Percentiles rank a stretch among this genome's conserved stretches.
Conservation (phyloP, 2,797 vertebrate genomes). For the Orientallactaga sibirica region DNA sequence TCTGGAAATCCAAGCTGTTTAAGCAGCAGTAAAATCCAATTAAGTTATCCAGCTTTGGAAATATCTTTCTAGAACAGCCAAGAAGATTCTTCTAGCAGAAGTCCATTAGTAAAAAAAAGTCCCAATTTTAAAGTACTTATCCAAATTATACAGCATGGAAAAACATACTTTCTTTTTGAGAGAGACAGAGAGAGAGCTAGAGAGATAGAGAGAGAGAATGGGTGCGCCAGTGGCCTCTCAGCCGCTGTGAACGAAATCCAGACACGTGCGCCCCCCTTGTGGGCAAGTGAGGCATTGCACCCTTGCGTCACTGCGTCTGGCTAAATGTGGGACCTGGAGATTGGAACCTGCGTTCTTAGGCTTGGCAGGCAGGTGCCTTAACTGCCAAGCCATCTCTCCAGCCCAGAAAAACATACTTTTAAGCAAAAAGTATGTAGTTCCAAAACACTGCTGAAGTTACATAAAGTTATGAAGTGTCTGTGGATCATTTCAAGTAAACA, state of each 20-base stretch:
- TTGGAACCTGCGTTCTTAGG: too few species aligned
- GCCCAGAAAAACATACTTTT: background rate
- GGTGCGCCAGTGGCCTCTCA: too few species aligned
- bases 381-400: too few species aligned
- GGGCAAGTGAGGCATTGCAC: too few species aligned
- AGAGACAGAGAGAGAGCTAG: too few species aligned
- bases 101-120: background rate
- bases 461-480: slow-evolving; percentile 25
- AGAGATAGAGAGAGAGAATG: too few species aligned
- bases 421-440: slow-evolving; percentile 47
- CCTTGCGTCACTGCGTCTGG: too few species aligned
- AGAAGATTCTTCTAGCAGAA: slow-evolving; percentile 48
- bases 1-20: slow-evolving; percentile 1
- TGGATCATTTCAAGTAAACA: slow-evolving; percentile 76
- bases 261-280: too few species aligned
- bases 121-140: background rate
- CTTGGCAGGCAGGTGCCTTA: too few species aligned
- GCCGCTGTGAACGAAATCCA: too few species aligned
- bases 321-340: too few species aligned
- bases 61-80: slow-evolving; percentile 46
- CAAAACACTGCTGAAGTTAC: slow-evolving; percentile 60
- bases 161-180: background rate
- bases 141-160: slow-evolving; percentile 1
- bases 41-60: background rate
- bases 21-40: slow-evolving; percentile 45